phyloP scores from a whole-genome alignment of 2,888 invertebrate genomes.

The Lissonota sp. region DNA sequence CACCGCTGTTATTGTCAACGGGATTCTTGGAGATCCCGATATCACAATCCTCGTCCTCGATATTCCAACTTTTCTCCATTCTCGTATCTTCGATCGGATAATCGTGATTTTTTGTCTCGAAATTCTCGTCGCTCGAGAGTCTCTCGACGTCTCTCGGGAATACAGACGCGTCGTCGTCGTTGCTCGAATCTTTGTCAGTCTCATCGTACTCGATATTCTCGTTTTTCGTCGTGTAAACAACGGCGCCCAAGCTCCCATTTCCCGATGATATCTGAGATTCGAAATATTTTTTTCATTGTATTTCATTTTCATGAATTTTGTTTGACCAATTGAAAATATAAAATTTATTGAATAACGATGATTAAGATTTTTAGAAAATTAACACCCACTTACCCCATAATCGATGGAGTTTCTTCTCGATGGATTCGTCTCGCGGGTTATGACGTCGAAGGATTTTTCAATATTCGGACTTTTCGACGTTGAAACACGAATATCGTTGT shows the following conservation, averaged over 20 bases:
- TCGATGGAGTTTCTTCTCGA: slow-evolving; percentile 71
- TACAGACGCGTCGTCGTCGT: slow-evolving; percentile 59
- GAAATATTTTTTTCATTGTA: not conserved
- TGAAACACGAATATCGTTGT: slow-evolving; percentile 64
- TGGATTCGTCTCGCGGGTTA: slow-evolving; percentile 69
- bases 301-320: not conserved
- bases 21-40: slow-evolving; percentile 56
- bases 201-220: slow-evolving; percentile 69
- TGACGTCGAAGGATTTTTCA: slow-evolving; percentile 75
- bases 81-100: slow-evolving; percentile 11
- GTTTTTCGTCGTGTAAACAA: slow-evolving; percentile 39
- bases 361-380: slow-evolving; percentile 20
- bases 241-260: slow-evolving; percentile 17
- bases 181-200: slow-evolving; percentile 70
- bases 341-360: slow-evolving; percentile 1
- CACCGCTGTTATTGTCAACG: slow-evolving; percentile 51
- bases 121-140: slow-evolving; percentile 51
- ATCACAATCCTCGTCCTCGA: slow-evolving; percentile 46
- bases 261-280: slow-evolving; percentile 36
- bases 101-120: slow-evolving; percentile 28
- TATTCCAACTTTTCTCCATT: slow-evolving; percentile 62
- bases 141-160: slow-evolving; percentile 14
- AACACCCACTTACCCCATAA: slow-evolving; percentile 59
- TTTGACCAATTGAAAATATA: slow-evolving; percentile 5
- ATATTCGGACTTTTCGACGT: slow-evolving; percentile 61